Percentiles rank a stretch among this genome's conserved stretches.
Evolutionary conservation across 2,113 vertebrate genomes (phyloP).

Genomic region (Chamaetylas fuelleborni): DNA sequence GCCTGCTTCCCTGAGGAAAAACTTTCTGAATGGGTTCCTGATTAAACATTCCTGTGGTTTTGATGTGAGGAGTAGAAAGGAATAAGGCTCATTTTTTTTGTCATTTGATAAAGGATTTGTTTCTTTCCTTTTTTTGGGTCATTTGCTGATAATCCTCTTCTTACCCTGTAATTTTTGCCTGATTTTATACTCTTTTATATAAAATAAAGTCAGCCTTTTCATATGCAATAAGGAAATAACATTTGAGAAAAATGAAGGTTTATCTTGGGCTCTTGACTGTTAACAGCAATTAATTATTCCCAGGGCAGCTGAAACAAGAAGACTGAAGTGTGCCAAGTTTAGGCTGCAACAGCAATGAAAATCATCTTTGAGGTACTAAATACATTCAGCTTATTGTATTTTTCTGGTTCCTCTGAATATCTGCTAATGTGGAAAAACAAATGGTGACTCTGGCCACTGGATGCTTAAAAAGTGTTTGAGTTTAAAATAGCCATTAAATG

Average conservation of each 20-base stretch:
- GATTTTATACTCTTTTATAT: not conserved
- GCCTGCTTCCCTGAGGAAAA: not conserved
- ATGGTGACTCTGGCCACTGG: not conserved
- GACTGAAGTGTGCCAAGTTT: not conserved
- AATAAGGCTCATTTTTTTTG: not conserved
- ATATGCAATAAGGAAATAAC: not conserved
- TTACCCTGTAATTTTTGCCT: not conserved
- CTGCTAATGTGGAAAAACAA: not conserved
- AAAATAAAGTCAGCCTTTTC: not conserved
- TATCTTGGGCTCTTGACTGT: not conserved
- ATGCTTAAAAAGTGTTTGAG: constrained; percentile 13
- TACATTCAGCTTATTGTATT: not conserved
- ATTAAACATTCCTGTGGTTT: not conserved
- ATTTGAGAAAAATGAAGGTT: not conserved
- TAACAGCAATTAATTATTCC: not conserved
- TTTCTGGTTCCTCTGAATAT: not conserved
- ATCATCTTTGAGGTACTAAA: not conserved
- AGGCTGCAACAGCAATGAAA: not conserved
- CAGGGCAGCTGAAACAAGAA: not conserved
- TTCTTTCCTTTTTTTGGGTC: not conserved
- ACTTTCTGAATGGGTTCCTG: not conserved
- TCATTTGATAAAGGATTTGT: not conserved
- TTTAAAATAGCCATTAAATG: constrained; percentile 63
- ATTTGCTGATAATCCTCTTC: not conserved
- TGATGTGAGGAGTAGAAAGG: not conserved